Base-by-base conservation (phyloP, 2,888 invertebrate genomes). In the Erynnis tages region DNA sequence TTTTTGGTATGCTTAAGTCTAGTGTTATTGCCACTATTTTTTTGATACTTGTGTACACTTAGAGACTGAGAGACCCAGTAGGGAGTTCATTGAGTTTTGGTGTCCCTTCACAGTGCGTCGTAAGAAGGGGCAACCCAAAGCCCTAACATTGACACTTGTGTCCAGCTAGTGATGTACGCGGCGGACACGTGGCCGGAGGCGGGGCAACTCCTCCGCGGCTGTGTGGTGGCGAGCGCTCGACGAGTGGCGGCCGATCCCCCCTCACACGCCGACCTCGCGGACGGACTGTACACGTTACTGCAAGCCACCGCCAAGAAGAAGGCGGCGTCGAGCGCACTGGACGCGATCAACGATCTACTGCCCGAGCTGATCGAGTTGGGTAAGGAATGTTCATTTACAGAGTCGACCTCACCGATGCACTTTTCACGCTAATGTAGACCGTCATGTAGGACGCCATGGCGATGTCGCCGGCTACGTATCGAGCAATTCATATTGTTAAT, bases 271-370 rank as follows among this genome's bases (percentile, higher is more conserved):
- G 95, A 95, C 68, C 86, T 96, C 14, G 82, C 95, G 32, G 95
- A 95, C 66, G 92, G 91, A 1, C 93, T 95, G 65, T 93, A 94
- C 73, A 67, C 82, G 1, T 76, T 94, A 57, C 80, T 95, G 14
- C 87, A 91, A 3, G 91, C 92, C 50, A 74, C 95, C 54, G 90
- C 92, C 43, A 95, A 93, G 79, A 95, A 94, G 72, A 91, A 91
- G 55, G 16, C 91, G 92, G 4, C 76, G 79, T 4, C 29, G 10
- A 5, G 4, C 25, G 77, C 35, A 44, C 84, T 4, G 4, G 76
- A 80, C 55, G 81, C 80, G 77, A 63, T 87, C 1, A 75, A 79
- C 0, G 80, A 80, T 19, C 50, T 78, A 32, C 56, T 87, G 34
- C 62, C 81, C 0, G 73, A 82, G 6, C 65, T 85, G 1, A 68